Base-by-base conservation (phyloP, 1,140 invertebrate species). In the Uloborus diversus region DNA sequence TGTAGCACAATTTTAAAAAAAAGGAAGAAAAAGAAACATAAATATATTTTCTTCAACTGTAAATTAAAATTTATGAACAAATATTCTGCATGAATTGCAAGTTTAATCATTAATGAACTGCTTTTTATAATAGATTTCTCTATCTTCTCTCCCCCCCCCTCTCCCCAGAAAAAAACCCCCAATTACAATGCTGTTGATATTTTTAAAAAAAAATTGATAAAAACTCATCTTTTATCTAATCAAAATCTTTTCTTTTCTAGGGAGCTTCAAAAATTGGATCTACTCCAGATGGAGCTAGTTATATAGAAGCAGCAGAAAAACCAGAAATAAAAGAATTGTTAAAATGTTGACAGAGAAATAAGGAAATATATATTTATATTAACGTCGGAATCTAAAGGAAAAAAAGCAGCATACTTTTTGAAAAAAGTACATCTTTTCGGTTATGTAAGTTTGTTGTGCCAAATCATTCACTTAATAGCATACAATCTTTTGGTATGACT, bases 281-380 rank as follows among this genome's bases (percentile, higher is more conserved):
- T 83, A 92, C 94, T 49, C 96, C 95, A 53, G 94, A 96, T 88
- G 96, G 96, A 25, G 91, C 89, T 65, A 92, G 90, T 82, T 97
- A 96, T 86, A 86, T 94, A 69, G 93, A 96, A 83, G 94, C 93
- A 81, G 95, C 96, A 17, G 95, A 98, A 86, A 96, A 93, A 86
- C 92, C 93, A 82, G 96, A 97, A 89, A 97, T 97, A 81, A 94
- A 94, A 88, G 89, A 90, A 83, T 88, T 94, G 25, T 87, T 94
- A 49, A 86, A 86, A 80, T 88, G 57, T 62, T 64, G 65, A 51
- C 53, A 61, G 0, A 62, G 32, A 64, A 70, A 30, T 42, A 30
- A 25, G n/a, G 30, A 53, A 51, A 13, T n/a, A 68, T 11, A 13
- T 7, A 51, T 37, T 27, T 70, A 13, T 37, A 59, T 57, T 57